A percentile compares a stretch with the other conserved stretches of the same genome.
Conservation (phyloP, 2,888 invertebrate species). For the Drosophila parthenogenetica region DNA sequence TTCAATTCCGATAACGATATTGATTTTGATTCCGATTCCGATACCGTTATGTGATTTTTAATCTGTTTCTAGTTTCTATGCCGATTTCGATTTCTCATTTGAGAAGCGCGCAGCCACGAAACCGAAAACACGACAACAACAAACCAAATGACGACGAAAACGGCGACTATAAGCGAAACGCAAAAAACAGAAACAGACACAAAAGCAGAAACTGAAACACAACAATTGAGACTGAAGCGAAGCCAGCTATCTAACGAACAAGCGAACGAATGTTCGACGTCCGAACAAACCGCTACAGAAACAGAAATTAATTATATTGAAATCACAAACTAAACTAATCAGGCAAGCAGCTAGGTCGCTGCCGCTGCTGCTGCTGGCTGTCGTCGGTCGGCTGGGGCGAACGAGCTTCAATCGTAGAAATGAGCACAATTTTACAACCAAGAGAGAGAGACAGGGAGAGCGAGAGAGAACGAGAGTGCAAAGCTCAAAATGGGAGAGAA, state of each 20-base stretch:
- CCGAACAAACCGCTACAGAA: slow-evolving; percentile 77
- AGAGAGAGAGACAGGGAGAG: slow-evolving; percentile 2
- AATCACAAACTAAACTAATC: slow-evolving; percentile 79
- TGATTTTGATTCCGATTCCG: slow-evolving; percentile 4
- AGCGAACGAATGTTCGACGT: slow-evolving; percentile 60
- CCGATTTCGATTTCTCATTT: slow-evolving; percentile 36
- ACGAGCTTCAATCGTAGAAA: slow-evolving; percentile 40
- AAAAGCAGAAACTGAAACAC: slow-evolving; percentile 35
- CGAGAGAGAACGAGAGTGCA: slow-evolving; percentile 5
- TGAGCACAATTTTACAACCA: slow-evolving; percentile 4
- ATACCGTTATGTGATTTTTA: slow-evolving; percentile 7
- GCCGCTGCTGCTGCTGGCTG: slow-evolving; percentile 9
- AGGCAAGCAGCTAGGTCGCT: slow-evolving; percentile 58
- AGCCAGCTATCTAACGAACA: slow-evolving; percentile 28
- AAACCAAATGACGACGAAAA: slow-evolving; percentile 16
- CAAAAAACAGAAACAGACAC: slow-evolving; percentile 55
- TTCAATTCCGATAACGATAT: slow-evolving; percentile 11
- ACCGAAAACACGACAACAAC: slow-evolving; percentile 28
- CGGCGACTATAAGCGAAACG: slow-evolving; percentile 42
- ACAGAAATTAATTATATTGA: slow-evolving; percentile 79
- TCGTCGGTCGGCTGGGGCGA: slow-evolving; percentile 30
- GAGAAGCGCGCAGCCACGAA: slow-evolving; percentile 39
- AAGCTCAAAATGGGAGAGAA: slow-evolving; percentile 28
- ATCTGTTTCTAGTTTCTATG: slow-evolving; percentile 21
- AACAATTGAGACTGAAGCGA: slow-evolving; percentile 42